Evolutionary conservation across 2,113 vertebrate species (phyloP), one percentile per base, ranked within the genome.

Genomic region (Corythaixoides concolor): DNA sequence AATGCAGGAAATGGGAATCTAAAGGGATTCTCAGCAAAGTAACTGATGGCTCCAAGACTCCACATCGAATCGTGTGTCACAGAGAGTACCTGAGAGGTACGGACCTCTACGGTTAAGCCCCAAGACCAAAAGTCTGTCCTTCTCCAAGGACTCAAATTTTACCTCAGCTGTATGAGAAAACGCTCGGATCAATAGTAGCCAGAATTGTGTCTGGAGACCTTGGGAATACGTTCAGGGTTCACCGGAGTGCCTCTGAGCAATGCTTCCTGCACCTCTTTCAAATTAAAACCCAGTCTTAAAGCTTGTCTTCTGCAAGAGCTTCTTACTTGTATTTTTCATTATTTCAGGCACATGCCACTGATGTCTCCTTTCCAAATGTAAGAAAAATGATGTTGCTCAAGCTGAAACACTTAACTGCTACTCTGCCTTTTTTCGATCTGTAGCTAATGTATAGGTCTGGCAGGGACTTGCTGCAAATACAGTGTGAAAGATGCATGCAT

Each of bases 371-470:
- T 85, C 85, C 95, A 96, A 77, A 88, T 70, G 62, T 85, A 96
- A 96, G 93, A 92, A 96, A 91, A 88, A 94, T 92, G 45, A 53
- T 82, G 90, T 19, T 62, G 63, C 74, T 95, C 88, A 85, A 90
- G 79, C 93, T 85, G 80, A 94, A 97, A 96, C 97, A 91, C 85
- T 94, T 93, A 94, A 94, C 89, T 93, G 93, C 86, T 94, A 88
- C 93, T 97, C 95, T 93, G 60, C 93, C 85, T 91, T 94, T 96
- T 91, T 89, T 91, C 77, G 84, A 95, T 93, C 88, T 92, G 90
- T 72, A 85, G 82, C 93, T 96, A 77, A 94, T 84, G 59, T 67
- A 89, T 37, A 94, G 91, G 78, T 94, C 91, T 79, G 93, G 63
- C 26, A 22, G 35, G 41, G 43, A 66, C 90, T 96, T 87, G 77